Evolutionary conservation across 2,113 vertebrate species (phyloP).

Genomic region (Bufo gargarizans): DNA sequence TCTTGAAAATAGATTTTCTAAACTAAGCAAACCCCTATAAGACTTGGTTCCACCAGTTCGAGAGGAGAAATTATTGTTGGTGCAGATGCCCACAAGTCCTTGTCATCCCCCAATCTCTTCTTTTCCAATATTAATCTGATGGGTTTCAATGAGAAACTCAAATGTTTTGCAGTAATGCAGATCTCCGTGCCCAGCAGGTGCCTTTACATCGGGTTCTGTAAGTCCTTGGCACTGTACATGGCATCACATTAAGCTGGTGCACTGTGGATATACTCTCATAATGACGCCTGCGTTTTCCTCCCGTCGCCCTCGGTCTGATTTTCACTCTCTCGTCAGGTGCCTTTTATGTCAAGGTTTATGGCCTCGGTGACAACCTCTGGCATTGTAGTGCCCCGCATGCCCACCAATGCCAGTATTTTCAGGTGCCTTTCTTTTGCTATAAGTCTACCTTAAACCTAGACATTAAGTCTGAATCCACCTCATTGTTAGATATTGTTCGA

Average conservation of each 20-base stretch:
- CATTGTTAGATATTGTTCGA: conserved; percentile 7
- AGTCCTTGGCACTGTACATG: neutral
- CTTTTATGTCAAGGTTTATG: conserved; percentile 44
- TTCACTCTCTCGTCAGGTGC: conserved; percentile 52
- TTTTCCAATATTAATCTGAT: neutral
- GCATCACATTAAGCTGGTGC: neutral
- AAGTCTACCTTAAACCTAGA: conserved; percentile 32
- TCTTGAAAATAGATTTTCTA: neutral
- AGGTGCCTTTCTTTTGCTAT: conserved; percentile 40
- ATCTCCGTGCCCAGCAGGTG: neutral
- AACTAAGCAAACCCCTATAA: neutral
- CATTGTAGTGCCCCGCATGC: conserved; percentile 43
- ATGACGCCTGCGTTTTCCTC: neutral
- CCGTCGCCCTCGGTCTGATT: conserved; percentile 54
- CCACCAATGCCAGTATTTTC: conserved; percentile 22
- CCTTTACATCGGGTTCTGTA: neutral
- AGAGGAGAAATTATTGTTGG: no score
- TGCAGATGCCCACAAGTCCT: neutral
- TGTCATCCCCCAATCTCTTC: neutral
- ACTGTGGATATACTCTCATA: conserved; percentile 32
- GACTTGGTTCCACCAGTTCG: no score
- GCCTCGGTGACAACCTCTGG: conserved; percentile 19
- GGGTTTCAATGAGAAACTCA: neutral
- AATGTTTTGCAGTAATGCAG: neutral
- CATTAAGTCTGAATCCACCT: conserved; percentile 15